phyloP scores from a whole-genome alignment of 2,797 vertebrate genomes.

The Spinibarbus caldwelli region DNA sequence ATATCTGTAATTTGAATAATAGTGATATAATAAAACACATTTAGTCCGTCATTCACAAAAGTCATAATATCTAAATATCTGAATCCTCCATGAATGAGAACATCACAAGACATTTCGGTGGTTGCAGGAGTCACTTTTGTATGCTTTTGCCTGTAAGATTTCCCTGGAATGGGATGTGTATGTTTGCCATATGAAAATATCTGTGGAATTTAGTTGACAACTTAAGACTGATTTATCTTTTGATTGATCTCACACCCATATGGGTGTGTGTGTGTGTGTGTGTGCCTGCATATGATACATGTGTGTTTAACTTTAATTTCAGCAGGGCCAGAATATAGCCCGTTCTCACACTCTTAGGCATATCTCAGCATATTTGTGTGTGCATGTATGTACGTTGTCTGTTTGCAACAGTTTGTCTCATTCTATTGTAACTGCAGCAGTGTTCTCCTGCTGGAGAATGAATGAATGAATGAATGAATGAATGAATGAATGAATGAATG shows the following conservation, averaged over 20 bases:
- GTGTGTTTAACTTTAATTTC: not conserved
- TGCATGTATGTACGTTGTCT: constrained; percentile 2
- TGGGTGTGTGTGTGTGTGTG: not conserved
- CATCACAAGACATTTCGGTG: not conserved
- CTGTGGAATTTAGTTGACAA: constrained; percentile 1
- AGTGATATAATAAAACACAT: not conserved
- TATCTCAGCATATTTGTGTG: not conserved
- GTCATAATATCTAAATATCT: not conserved
- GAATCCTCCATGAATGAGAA: not conserved
- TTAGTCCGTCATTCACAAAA: not conserved
- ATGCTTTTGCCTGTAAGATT: not conserved
- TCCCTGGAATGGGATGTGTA: not conserved
- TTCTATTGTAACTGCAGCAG: not conserved
- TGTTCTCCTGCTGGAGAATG: not conserved
- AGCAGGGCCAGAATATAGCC: not conserved
- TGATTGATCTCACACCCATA: not conserved
- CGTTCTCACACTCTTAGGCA: not conserved
- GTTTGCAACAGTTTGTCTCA: not conserved
- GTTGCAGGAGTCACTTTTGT: not conserved
- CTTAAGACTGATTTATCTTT: not conserved
- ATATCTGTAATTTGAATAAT: not conserved
- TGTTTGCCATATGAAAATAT: constrained; percentile 13
- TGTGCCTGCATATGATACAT: not conserved
- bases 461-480: not conserved
- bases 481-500: no score